Evolutionary conservation across 2,797 vertebrate genomes (phyloP).

Genomic region (Ammospiza maritima): DNA sequence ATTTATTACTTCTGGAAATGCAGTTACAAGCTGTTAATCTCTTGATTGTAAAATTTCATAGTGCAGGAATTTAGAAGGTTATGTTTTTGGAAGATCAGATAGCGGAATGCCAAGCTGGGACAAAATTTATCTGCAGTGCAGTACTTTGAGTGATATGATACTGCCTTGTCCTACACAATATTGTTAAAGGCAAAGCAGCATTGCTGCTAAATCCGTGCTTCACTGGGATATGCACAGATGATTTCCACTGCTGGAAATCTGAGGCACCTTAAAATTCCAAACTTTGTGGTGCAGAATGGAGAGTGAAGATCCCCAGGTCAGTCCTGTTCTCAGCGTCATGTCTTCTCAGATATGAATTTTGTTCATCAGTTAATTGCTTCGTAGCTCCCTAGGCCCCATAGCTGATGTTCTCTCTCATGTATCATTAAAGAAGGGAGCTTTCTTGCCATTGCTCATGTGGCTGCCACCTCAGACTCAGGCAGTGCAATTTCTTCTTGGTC

Average conservation of each 20-base stretch:
- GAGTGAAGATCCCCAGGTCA: neutral
- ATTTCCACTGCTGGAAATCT: neutral
- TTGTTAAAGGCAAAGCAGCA: neutral
- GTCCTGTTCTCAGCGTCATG: neutral
- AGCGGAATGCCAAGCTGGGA: neutral
- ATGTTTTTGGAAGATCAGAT: neutral
- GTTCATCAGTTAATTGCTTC: neutral
- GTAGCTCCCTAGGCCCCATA: neutral
- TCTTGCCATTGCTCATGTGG: neutral
- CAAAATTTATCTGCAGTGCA: conserved; percentile 22
- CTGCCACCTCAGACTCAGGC: neutral
- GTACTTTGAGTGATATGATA: neutral
- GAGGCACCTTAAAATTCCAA: neutral
- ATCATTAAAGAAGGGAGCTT: neutral
- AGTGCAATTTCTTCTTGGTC: neutral
- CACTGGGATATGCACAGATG: neutral
- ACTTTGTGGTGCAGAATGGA: neutral
- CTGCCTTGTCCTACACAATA: neutral
- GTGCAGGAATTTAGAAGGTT: neutral
- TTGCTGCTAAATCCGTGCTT: neutral
- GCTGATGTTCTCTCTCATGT: neutral
- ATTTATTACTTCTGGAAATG: neutral
- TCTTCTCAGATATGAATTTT: neutral
- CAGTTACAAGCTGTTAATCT: neutral
- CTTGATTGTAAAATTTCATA: neutral